These are phyloP conservation scores for Fundulus diaphanus DNA, from an alignment of 2,797 vertebrate species.

Conservation along the genomic window DNA sequence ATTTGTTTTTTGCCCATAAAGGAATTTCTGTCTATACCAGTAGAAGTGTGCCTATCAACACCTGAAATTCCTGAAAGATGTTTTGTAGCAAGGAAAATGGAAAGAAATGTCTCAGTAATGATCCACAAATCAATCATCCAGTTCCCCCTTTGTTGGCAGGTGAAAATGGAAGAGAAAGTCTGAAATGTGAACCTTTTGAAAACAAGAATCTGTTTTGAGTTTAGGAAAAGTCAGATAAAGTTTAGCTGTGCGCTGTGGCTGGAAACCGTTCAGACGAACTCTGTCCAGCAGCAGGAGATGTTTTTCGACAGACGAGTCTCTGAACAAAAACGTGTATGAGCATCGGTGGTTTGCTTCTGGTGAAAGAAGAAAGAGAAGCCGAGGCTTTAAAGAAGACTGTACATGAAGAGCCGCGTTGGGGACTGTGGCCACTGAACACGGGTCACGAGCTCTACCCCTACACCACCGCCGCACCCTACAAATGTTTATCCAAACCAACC, in stretches of 20 bases:
- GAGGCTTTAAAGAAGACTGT: background rate
- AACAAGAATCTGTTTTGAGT: background rate
- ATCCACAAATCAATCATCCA: background rate
- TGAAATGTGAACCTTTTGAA: background rate
- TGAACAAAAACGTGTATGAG: background rate
- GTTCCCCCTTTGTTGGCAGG: background rate
- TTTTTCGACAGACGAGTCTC: background rate
- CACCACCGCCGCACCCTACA: no score
- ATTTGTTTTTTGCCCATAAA: background rate
- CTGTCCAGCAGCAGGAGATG: background rate
- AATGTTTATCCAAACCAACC: background rate
- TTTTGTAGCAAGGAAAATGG: conserved; percentile 2
- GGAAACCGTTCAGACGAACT: background rate
- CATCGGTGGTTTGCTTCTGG: background rate
- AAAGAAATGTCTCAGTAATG: background rate
- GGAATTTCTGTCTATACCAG: background rate
- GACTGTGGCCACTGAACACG: no score
- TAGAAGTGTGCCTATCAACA: background rate
- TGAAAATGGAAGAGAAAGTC: background rate
- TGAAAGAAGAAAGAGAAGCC: background rate
- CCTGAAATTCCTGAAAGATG: background rate
- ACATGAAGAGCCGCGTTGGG: background rate
- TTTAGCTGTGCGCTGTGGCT: background rate
- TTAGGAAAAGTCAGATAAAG: background rate
- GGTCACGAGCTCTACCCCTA: no score